Evolutionary conservation across 2,113 vertebrate genomes (phyloP), one percentile per base, ranked within the genome.

Genomic region (Coptodon bakossiorum): DNA sequence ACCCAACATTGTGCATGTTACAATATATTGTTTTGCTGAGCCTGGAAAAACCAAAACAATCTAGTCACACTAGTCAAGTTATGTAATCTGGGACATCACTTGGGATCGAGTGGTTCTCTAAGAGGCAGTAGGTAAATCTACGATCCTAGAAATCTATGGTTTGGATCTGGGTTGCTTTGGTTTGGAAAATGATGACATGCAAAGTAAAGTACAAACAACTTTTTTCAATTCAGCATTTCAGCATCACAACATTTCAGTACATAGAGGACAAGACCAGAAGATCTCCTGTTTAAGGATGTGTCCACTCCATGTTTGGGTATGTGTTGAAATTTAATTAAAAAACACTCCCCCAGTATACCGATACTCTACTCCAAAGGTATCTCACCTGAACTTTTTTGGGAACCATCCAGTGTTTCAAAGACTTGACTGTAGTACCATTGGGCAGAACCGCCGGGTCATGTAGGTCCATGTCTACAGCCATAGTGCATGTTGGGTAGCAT

Each of bases 321-420:
- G 40, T 61, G 56, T 50, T 43, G 31, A 82, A 63, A 17, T 63
- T 43, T 82, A 61, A 34, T 66, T 63, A 16, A 29, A 63, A 82
- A 82, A 8, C 4, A 82, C 5, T 34, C 40, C 22, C n/a, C 12
- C 12, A 48, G 68, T 10, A 76, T 19, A 45, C 2, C 1, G 2
- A 45, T 11, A 76, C 24, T 4, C 29, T 50, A 34, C 48, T 68
- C 38, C 40, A 7, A 9, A 22, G 31, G 5, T 2, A 3, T 31
- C 93, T 96, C 90, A 99, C 99, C 98, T 98, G 95, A 82, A 98
- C 96, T 90, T 92, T 96, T 83, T 94, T 94, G 56, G 99, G 98
- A 38, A 97, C 93, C 96, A 98, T 96, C 96, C 97, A 97, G 95
- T 99, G 97, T 82, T 97, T 97, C 94, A 99, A 91, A 1, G 97